Percentiles rank a stretch among this genome's conserved stretches.
phyloP scores from a whole-genome alignment of 1,140 invertebrate genomes.

The Zaprionus africanus region DNA sequence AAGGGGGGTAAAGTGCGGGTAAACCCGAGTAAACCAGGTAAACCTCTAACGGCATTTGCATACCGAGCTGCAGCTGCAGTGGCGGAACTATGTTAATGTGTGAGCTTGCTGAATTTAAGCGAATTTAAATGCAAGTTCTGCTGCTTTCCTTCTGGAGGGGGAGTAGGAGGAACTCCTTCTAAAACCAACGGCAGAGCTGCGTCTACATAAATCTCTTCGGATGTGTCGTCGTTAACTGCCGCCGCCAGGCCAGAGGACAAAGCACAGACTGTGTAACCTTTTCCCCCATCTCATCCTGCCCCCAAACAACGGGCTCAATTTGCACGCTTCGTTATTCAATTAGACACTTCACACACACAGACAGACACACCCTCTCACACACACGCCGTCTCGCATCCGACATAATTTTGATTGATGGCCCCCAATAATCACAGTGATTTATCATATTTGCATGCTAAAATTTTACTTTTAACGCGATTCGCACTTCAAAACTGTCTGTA shows the following conservation, averaged over 20 bases:
- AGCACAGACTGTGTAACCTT: slow-evolving; percentile 17
- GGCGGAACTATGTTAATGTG: slow-evolving; percentile 78
- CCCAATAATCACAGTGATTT: slow-evolving; percentile 82
- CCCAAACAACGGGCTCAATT: slow-evolving; percentile 58
- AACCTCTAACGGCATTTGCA: slow-evolving; percentile 73
- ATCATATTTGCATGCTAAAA: slow-evolving; percentile 81
- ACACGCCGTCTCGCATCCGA: slow-evolving; percentile 34
- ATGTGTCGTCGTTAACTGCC: slow-evolving; percentile 78
- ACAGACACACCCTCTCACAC: slow-evolving; percentile 39
- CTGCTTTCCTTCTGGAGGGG: not conserved
- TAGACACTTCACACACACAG: slow-evolving; percentile 71
- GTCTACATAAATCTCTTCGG: slow-evolving; percentile 74
- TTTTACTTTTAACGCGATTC: slow-evolving; percentile 27
- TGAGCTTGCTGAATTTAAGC: slow-evolving; percentile 56
- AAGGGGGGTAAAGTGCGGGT: not conserved
- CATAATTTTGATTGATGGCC: slow-evolving; percentile 83
- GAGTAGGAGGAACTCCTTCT: not conserved
- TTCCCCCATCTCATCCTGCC: slow-evolving; percentile 2
- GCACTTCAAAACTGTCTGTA: slow-evolving; percentile 42
- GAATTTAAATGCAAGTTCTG: slow-evolving; percentile 59
- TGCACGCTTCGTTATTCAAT: slow-evolving; percentile 83
- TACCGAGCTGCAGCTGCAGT: slow-evolving; percentile 41
- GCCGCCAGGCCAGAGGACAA: slow-evolving; percentile 28
- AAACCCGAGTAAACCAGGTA: slow-evolving; percentile 38
- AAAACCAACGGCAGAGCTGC: slow-evolving; percentile 32